A percentile compares a stretch with the other conserved stretches of the same genome.
These are phyloP conservation scores for Nanger granti DNA, from an alignment of 2,113 vertebrate genomes.

Conservation along the genomic window DNA sequence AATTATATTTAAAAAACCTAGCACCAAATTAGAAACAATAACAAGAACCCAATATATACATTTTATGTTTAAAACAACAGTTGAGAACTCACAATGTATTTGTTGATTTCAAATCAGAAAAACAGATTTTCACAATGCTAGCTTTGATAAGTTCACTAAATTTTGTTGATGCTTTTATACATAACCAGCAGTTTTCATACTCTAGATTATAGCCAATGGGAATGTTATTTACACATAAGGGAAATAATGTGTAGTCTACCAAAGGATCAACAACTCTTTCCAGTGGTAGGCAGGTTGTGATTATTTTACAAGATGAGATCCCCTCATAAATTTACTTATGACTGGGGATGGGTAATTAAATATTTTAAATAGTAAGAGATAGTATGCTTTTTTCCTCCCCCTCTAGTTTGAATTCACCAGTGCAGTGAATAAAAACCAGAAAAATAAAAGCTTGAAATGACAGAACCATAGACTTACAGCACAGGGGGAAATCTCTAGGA, in stretches of 20 bases:
- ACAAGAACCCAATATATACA: background rate
- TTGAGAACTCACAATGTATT: background rate
- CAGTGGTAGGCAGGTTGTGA: background rate
- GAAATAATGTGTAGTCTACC: constrained; percentile 34
- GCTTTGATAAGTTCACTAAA: constrained; percentile 3
- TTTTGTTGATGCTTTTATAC: constrained; percentile 1
- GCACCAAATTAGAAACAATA: background rate
- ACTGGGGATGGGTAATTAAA: constrained; percentile 54
- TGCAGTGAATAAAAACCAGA: constrained; percentile 60
- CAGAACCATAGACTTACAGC: background rate
- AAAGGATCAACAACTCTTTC: constrained; percentile 40
- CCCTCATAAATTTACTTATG: constrained; percentile 65
- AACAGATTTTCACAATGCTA: background rate
- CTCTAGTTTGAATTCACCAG: constrained; percentile 67
- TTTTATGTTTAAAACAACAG: background rate
- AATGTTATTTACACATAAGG: background rate
- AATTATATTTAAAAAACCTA: background rate
- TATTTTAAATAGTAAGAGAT: constrained; percentile 62
- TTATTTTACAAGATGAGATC: constrained; percentile 63
- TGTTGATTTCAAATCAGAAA: background rate
- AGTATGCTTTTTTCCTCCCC: constrained; percentile 17
- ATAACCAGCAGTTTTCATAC: background rate
- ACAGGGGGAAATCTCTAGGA: background rate
- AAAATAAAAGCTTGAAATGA: constrained; percentile 30
- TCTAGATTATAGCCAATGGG: background rate